Base-by-base conservation (phyloP, 2,113 vertebrate species). In the Pluvialis apricaria region DNA sequence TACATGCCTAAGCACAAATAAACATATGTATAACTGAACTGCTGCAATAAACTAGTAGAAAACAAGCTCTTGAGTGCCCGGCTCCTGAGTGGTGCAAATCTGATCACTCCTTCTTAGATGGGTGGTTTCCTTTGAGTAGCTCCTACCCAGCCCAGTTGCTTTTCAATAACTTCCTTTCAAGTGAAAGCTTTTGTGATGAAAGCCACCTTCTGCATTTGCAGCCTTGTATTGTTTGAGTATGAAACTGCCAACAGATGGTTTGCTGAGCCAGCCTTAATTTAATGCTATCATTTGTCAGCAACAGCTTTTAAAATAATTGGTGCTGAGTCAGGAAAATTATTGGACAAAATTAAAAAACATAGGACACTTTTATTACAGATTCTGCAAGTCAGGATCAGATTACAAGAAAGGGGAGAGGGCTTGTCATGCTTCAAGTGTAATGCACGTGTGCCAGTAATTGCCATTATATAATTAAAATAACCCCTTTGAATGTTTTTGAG, bases 311-410 rank as follows among this genome's bases (percentile, higher is more conserved):
- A 94, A 81, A 82, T 85, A 89, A 89, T 91, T 57, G 82, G 42
- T 87, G 68, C 71, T 90, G 92, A 97, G 26, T 97, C 90, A 94
- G 91, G 65, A 95, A 93, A 93, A 93, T 64, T 73, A 69, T 45
- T 65, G n/a, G 52, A 79, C 31, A 87, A 91, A 89, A 93, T 82
- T 90, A n/a, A 64, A 82, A 92, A 36, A 15, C 15, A 2, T 65
- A 42, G 66, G 66, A 92, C 44, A 80, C 20, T 92, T 94, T 94
- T 87, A 89, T 86, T 94, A 86, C 36, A 32, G 72, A 93, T 86
- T 73, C 79, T 70, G 25, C 49, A 88, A 92, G 80, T 77, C 71
- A 70, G 76, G 49, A 70, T 97, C 92, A 89, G n/a, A 72, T 91
- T 83, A 92, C 73, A 31, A 64, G 94, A 88, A 94, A 93, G 57